Conservation (phyloP, 53 echinoderm and acorn worm species). For the Mesocentrotus franciscanus region DNA sequence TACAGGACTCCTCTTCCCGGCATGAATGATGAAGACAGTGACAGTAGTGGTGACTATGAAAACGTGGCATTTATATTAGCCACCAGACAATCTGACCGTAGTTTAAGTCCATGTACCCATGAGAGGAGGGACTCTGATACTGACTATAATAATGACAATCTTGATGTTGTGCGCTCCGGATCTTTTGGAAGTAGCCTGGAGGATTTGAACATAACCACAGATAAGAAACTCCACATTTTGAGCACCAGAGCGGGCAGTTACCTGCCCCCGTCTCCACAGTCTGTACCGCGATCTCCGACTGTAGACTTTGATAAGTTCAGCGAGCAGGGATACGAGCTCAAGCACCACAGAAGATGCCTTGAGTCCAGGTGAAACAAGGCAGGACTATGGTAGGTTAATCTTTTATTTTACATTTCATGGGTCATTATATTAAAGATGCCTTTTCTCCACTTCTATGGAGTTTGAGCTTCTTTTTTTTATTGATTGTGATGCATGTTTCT, state of each 20-base stretch:
- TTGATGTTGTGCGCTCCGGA: not conserved
- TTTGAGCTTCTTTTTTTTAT: no score
- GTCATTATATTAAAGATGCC: not conserved
- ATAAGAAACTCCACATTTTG: constrained; percentile 36
- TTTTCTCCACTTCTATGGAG: no score
- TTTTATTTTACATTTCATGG: not conserved
- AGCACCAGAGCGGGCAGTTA: not conserved
- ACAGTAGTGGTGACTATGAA: constrained; percentile 48
- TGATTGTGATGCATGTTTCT: no score
- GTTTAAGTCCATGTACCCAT: not conserved
- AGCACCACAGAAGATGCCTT: constrained; percentile 48
- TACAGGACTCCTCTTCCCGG: not conserved
- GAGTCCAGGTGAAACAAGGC: constrained; percentile 16
- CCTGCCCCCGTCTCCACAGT: constrained; percentile 10
- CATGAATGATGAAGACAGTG: constrained; percentile 9
- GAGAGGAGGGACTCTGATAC: constrained; percentile 37
- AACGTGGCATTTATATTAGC: constrained; percentile 34
- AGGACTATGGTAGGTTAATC: constrained; percentile 35
- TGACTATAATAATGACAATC: constrained; percentile 32
- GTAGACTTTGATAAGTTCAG: constrained; percentile 36
- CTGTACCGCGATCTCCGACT: not conserved
- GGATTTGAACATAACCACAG: constrained; percentile 47
- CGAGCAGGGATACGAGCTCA: constrained; percentile 63
- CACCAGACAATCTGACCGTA: constrained; percentile 7
- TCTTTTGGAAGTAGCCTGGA: constrained; percentile 51